phyloP scores from a whole-genome alignment of 2,888 invertebrate species.

The Autographa gamma region DNA sequence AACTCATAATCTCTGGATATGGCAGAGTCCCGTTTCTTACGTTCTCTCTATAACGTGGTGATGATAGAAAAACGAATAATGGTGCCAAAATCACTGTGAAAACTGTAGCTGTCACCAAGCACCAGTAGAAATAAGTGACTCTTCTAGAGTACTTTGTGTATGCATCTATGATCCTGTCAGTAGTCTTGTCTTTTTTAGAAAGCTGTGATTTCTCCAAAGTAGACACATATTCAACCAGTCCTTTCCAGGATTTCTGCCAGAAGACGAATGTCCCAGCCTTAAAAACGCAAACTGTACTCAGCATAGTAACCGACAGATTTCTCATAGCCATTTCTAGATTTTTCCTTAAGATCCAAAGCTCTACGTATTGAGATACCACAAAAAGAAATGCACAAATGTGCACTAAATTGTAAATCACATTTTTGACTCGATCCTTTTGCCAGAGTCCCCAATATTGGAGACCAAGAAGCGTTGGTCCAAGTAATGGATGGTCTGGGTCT shows the following conservation, averaged over 20 bases:
- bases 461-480: conserved; percentile 73
- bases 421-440: conserved; percentile 62
- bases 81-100: conserved; percentile 76
- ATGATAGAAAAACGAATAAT: conserved; percentile 67
- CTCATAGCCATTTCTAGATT: conserved; percentile 73
- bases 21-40: conserved; percentile 67
- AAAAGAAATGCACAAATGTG: conserved; percentile 70
- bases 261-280: conserved; percentile 75
- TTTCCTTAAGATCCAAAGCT: conserved; percentile 74
- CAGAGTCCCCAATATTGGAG: conserved; percentile 74
- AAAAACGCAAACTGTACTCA: conserved; percentile 76
- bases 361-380: conserved; percentile 76
- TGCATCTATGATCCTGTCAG: conserved; percentile 62
- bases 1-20: conserved; percentile 82
- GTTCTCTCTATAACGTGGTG: conserved; percentile 56
- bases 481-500: conserved; percentile 65
- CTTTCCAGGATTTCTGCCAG: conserved; percentile 75
- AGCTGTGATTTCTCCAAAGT: conserved; percentile 69
- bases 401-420: conserved; percentile 61
- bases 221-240: conserved; percentile 71
- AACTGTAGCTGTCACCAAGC: conserved; percentile 73
- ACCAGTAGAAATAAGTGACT: conserved; percentile 77
- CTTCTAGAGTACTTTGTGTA: conserved; percentile 76
- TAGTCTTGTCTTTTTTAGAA: conserved; percentile 59
- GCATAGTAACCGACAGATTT: conserved; percentile 78